These are phyloP conservation scores for Myotis pilosus DNA, from an alignment of 2,797 vertebrate species.

Conservation along the genomic window DNA sequence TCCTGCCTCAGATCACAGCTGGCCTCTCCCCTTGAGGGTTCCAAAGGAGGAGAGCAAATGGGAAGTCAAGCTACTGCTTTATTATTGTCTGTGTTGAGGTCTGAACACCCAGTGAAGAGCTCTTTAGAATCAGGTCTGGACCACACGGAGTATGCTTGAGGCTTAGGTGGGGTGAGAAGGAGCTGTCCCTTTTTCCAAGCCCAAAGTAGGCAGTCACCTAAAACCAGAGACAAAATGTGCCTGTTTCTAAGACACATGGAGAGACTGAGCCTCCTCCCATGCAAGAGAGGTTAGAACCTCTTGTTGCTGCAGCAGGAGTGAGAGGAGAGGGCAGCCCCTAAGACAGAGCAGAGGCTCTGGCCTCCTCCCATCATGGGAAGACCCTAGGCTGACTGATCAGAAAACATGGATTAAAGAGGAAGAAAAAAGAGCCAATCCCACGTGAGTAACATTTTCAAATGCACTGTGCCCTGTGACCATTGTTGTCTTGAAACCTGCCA, in stretches of 20 bases:
- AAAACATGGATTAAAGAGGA: neutral
- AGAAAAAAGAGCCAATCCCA: neutral
- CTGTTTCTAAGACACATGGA: neutral
- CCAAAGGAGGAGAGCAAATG: neutral
- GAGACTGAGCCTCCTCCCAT: neutral
- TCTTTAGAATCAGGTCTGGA: neutral
- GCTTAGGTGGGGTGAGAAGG: neutral
- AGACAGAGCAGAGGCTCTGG: neutral
- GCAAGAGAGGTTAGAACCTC: neutral
- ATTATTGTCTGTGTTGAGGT: neutral
- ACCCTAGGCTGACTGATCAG: neutral
- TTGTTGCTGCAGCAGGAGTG: neutral
- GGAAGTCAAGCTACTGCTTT: neutral
- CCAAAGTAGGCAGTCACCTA: neutral
- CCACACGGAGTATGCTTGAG: neutral
- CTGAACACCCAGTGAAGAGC: neutral
- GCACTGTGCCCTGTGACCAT: neutral
- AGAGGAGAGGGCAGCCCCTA: neutral
- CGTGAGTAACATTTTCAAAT: neutral
- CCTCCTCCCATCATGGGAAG: neutral
- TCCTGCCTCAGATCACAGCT: neutral
- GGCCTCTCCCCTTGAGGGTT: neutral
- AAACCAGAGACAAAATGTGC: neutral
- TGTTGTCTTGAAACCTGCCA: neutral
- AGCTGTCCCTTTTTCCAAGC: neutral